phyloP scores from a whole-genome alignment of 2,888 invertebrate species.

The Neria commutata region DNA sequence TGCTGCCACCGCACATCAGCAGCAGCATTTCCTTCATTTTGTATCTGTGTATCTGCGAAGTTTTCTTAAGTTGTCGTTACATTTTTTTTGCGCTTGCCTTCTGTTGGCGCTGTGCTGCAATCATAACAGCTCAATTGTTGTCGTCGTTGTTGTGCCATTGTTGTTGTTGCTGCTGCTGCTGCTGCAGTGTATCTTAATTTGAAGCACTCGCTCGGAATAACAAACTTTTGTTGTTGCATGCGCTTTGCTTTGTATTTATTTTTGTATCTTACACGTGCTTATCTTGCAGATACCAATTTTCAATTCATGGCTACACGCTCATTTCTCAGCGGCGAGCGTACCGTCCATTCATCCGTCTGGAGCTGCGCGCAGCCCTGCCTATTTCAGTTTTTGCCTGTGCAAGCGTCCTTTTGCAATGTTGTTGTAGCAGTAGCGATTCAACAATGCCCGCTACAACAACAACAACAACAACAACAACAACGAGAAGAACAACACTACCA shows the following conservation, averaged over 20 bases:
- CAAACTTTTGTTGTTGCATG: conserved; percentile 1
- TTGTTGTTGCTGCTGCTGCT: neutral
- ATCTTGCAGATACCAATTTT: conserved; percentile 31
- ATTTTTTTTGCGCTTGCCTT: conserved; percentile 40
- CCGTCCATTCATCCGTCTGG: no score
- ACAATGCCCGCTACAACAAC: neutral
- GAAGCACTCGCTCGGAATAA: neutral
- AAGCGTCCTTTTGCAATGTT: neutral
- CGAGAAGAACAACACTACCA: no score
- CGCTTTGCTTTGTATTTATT: conserved; percentile 27
- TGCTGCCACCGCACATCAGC: conserved; percentile 29
- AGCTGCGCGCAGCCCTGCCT: no score
- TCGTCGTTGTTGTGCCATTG: conserved; percentile 38
- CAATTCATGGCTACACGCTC: neutral
- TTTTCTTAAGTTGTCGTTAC: conserved; percentile 23
- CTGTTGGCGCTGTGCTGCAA: conserved; percentile 48
- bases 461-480: no score
- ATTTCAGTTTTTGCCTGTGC: no score
- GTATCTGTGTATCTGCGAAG: conserved; percentile 17
- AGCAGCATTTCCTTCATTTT: conserved; percentile 28
- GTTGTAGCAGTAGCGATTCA: neutral
- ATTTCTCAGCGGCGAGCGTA: neutral
- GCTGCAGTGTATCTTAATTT: conserved; percentile 1
- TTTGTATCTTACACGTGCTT: conserved; percentile 45
- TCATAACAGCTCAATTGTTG: conserved; percentile 54